Conservation (phyloP, 2,888 invertebrate genomes). For the Amphimallon solstitiale region DNA sequence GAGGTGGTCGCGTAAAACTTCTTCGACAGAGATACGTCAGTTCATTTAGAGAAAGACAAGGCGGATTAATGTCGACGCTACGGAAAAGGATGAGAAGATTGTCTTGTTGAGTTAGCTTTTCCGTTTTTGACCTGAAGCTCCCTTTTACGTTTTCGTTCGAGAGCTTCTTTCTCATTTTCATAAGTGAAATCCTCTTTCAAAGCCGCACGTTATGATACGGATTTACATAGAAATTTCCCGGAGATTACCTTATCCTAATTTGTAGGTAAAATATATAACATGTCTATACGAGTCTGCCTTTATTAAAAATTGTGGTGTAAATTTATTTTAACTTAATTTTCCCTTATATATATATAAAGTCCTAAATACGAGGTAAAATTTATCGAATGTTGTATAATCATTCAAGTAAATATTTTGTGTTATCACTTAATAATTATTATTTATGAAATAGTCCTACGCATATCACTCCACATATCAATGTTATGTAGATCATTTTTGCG, state of each 20-base stretch:
- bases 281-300: background rate
- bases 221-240: conserved; percentile 17
- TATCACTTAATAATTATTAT: too few species aligned
- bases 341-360: too few species aligned
- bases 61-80: conserved; percentile 20
- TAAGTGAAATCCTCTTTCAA: conserved; percentile 16
- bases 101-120: conserved; percentile 11
- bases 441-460: too few species aligned
- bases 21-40: conserved; percentile 26
- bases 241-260: conserved; percentile 16
- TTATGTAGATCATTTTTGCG: too few species aligned
- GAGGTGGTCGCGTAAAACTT: conserved; percentile 25
- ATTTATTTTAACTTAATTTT: too few species aligned
- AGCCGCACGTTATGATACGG: conserved; percentile 4
- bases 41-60: conserved; percentile 5
- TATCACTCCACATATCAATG: too few species aligned
- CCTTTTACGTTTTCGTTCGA: background rate
- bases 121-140: conserved; percentile 2
- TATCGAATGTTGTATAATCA: too few species aligned
- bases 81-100: conserved; percentile 13
- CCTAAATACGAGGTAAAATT: too few species aligned
- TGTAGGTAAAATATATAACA: conserved; percentile 9
- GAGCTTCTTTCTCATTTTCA: background rate
- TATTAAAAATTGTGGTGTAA: background rate
- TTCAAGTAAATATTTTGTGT: too few species aligned